These are phyloP conservation scores for Tragelaphus strepsiceros DNA, from an alignment of 2,113 vertebrate species.

Conservation along the genomic window DNA sequence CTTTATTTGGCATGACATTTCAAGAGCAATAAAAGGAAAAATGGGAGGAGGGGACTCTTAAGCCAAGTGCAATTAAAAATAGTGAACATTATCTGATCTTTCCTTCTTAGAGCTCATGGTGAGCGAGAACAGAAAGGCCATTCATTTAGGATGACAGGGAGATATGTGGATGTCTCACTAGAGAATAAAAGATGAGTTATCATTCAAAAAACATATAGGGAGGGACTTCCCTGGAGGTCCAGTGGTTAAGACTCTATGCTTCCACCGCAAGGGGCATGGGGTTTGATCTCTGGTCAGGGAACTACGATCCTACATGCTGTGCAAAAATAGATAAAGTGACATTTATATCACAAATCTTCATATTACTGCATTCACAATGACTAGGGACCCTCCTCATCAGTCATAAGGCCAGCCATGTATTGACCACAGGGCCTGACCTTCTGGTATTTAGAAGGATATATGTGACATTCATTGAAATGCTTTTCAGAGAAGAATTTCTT, in stretches of 20 bases:
- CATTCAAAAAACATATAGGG: not conserved
- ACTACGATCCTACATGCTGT: not conserved
- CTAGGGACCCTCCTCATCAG: not conserved
- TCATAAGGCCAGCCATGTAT: not conserved
- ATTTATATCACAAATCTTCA: not conserved
- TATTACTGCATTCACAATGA: not conserved
- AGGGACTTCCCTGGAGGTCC: not conserved
- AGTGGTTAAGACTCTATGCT: not conserved
- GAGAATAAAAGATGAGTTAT: constrained; percentile 5
- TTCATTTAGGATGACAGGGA: constrained; percentile 1
- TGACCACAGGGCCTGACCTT: not conserved
- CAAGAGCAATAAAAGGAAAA: not conserved
- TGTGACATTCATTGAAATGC: not conserved
- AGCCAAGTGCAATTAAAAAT: constrained; percentile 51
- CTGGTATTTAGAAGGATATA: not conserved
- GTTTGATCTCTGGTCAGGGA: not conserved
- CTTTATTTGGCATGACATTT: constrained; percentile 39
- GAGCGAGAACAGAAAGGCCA: constrained; percentile 42
- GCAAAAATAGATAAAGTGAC: not conserved
- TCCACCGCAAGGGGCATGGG: not conserved
- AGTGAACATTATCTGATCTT: constrained; percentile 36
- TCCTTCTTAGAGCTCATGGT: constrained; percentile 11
- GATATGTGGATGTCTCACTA: not conserved
- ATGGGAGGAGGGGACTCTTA: not conserved
- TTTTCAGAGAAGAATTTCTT: not conserved